phyloP scores from a whole-genome alignment of 1,140 invertebrate genomes.

The Drosophila kanapiae region DNA sequence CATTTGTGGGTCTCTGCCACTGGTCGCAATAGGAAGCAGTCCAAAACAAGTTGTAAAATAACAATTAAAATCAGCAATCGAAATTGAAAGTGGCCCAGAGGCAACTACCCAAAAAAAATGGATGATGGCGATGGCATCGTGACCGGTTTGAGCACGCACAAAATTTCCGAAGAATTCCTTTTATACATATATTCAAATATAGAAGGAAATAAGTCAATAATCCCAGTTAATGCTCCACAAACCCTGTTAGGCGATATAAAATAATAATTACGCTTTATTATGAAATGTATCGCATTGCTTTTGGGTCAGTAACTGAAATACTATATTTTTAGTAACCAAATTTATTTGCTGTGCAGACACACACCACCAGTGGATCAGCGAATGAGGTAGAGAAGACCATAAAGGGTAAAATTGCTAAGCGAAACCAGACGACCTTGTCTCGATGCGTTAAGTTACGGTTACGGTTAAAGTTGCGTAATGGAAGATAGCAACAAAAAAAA shows the following conservation, averaged over 20 bases:
- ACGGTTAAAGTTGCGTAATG: constrained; percentile 61
- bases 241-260: too few species aligned
- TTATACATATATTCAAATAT: too few species aligned
- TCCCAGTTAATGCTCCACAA: not conserved
- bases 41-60: constrained; percentile 80
- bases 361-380: not conserved
- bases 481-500: constrained; percentile 33
- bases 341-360: constrained; percentile 14
- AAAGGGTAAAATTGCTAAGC: constrained; percentile 59
- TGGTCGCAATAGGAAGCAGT: constrained; percentile 40
- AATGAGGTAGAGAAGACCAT: constrained; percentile 12
- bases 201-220: too few species aligned
- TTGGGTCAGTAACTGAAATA: not conserved
- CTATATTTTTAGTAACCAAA: constrained; percentile 1
- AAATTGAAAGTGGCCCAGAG: constrained; percentile 72
- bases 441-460: constrained; percentile 71
- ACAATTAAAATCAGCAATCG: constrained; percentile 78
- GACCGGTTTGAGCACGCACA: constrained; percentile 23
- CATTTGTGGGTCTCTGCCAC: constrained; percentile 30
- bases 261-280: too few species aligned
- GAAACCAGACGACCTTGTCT: constrained; percentile 69
- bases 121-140: constrained; percentile 38
- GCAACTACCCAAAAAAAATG: constrained; percentile 47
- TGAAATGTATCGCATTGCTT: not conserved
- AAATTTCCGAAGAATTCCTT: not conserved